Percentiles rank a stretch among this genome's conserved stretches.
These are phyloP conservation scores for Hemistola chrysoprasaria DNA, from an alignment of 2,888 invertebrate species.

Conservation along the genomic window DNA sequence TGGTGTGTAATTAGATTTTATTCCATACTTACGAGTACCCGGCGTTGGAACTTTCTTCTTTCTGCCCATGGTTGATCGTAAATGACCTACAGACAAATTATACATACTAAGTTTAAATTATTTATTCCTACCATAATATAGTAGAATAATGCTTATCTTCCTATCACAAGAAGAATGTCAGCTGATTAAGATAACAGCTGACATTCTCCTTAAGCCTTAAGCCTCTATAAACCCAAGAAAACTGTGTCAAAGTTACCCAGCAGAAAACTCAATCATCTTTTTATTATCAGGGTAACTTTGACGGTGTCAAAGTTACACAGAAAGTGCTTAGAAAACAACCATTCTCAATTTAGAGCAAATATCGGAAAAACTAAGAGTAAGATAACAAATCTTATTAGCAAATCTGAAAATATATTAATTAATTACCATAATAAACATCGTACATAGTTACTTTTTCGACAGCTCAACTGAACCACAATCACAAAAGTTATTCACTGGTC, in stretches of 20 bases:
- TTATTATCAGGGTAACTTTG: slow-evolving; percentile 2
- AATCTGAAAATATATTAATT: not conserved
- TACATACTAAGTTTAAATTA: not conserved
- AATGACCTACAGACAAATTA: slow-evolving; percentile 1
- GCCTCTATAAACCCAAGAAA: not conserved
- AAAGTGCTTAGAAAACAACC: not conserved
- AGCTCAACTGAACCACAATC: not conserved
- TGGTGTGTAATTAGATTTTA: slow-evolving; percentile 2
- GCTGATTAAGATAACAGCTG: not conserved
- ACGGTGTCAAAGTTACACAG: slow-evolving; percentile 2
- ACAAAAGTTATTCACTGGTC: slow-evolving; percentile 3
- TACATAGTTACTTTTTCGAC: slow-evolving; percentile 1
- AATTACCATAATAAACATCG: slow-evolving; percentile 1
- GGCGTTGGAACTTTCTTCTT: not conserved
- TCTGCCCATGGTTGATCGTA: slow-evolving; percentile 1
- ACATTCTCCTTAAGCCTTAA: no score
- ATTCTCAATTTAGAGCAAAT: not conserved
- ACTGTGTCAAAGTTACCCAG: slow-evolving; percentile 2
- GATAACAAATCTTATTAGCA: not conserved
- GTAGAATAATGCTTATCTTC: not conserved
- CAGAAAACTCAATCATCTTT: not conserved
- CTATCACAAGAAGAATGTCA: not conserved
- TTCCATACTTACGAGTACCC: slow-evolving; percentile 2
- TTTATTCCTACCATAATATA: not conserved
- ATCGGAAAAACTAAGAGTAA: not conserved